Percentiles rank a stretch among this genome's conserved stretches.
Evolutionary conservation across 2,888 invertebrate genomes (phyloP).

Genomic region (Lochmaea crataegi): DNA sequence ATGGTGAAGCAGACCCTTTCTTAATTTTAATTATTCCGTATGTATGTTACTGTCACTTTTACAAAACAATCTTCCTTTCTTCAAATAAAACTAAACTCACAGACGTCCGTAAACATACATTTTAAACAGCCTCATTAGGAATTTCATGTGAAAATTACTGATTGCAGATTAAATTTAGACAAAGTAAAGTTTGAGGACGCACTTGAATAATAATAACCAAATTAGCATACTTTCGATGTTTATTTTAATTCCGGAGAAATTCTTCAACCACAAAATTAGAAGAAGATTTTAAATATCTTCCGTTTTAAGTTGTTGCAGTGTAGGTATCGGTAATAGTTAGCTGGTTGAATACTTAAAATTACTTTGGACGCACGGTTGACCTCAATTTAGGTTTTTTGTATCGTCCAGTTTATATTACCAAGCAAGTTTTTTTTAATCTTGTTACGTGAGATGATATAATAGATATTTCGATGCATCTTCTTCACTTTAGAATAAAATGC

Average conservation of each 20-base stretch:
- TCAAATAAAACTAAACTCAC: background rate
- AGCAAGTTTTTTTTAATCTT: conserved; percentile 5
- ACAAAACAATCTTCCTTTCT: background rate
- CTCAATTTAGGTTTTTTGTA: conserved; percentile 3
- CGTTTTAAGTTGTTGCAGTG: conserved; percentile 13
- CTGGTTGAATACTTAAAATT: background rate
- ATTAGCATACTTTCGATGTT: conserved; percentile 45
- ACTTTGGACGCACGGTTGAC: background rate
- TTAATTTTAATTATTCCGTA: too few relatives aligned
- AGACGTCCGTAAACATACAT: background rate
- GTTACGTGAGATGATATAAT: conserved; percentile 19
- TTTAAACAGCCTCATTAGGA: background rate
- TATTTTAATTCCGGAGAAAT: conserved; percentile 25
- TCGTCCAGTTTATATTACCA: conserved; percentile 7
- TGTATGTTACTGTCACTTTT: background rate
- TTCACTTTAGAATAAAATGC: background rate
- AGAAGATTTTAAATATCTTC: conserved; percentile 18
- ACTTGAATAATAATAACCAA: conserved; percentile 39
- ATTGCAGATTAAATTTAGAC: conserved; percentile 20
- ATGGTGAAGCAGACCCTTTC: too few relatives aligned
- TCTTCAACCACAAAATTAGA: conserved; percentile 23
- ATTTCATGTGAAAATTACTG: conserved; percentile 16
- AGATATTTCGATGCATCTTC: background rate
- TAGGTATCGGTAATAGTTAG: background rate
- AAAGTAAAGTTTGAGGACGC: conserved; percentile 33